Base-by-base conservation (phyloP, 2,888 invertebrate species). In the Drosophila nr. perissopoda region DNA sequence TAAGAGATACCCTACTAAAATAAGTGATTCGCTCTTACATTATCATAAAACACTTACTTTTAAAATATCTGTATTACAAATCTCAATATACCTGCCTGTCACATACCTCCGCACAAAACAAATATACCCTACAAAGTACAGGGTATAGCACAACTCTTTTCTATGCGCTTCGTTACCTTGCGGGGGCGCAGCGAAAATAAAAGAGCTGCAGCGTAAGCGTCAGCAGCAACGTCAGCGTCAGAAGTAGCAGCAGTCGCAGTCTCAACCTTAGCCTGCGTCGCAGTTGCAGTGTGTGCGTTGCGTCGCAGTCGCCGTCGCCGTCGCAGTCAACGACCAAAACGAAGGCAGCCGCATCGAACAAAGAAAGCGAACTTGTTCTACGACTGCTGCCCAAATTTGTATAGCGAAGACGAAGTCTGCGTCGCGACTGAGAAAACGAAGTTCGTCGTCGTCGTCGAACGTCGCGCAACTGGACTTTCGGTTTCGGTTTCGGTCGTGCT, bases 301-400 rank as follows among this genome's bases (percentile, higher is more conserved):
- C 46, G 53, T 42, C 16, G 11, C 65, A 18, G 57, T 54, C 33
- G 25, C 18, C 4, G 40, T 48, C 16, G 38, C 21, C 40, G 18
- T 27, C 42, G 42, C 57, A 49, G n/a, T 57, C 51, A 68, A 57
- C 59, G 66, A 18, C 67, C 57, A 42, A 42, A 42, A 56, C 49
- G 60, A 71, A 48, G 46, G 71, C 51, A 67, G 61, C 40, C 56
- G 25, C 49, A 60, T 73, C 80, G 76, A 85, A 88, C 84, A 90
- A 85, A 88, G 84, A 89, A 90, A 90, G 87, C 87, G 79, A 89
- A 84, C 83, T 83, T 78, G 81, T 76, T 87, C 70, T 71, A 61
- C 81, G 70, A 61, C 21, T 38, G 64, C 62, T 57, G 70, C 59
- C 75, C 66, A 72, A 81, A 63, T 53, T 65, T 76, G 42, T 54